Evolutionary conservation across 2,113 vertebrate genomes (phyloP), one percentile per base, ranked within the genome.

Genomic region (Hippocampus zosterae): DNA sequence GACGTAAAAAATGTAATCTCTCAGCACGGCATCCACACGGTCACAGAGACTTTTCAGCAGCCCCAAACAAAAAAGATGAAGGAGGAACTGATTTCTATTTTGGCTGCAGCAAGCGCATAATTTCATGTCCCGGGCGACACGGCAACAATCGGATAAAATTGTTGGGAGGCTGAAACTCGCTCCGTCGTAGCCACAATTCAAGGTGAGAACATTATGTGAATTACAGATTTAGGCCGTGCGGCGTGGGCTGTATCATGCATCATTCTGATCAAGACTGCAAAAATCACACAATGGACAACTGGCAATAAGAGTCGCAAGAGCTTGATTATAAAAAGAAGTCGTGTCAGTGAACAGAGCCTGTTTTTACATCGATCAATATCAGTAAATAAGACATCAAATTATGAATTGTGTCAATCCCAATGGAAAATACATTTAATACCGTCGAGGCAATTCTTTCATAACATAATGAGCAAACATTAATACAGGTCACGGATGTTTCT

Each of bases 401-500:
- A 16, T 6, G 12, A 25, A 57, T 25, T 15, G 55, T 27, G 25
- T 2, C 9, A 3, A 15, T 15, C 15, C 23, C 10, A 57, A 57
- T 57, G 23, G 12, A 57, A 57, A 57, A 15, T 15, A 57, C 3
- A 27, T 57, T 55, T 44, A 44, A 37, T 15, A 13, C 42, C 9
- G 19, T 55, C 2, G 23, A 55, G n/a, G 9, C 48, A 55, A 23
- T 55, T 10, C 52, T 55, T 55, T 55, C 21, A 55, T 55, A 11
- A 55, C 16, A 50, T 2, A 5, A 50, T 21, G 18, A 19, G 15
- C 48, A 77, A 79, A 81, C 85, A 91, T 91, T 89, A 89, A 88
- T 84, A 83, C 68, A 80, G 87, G 85, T 91, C 85, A 87, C 81
- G 87, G 87, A 82, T 72, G 44, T 73, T 63, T 61, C 27, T 77